Evolutionary conservation across 2,113 vertebrate species (phyloP), one percentile per base, ranked within the genome.

Genomic region (Pachyramphus minor): DNA sequence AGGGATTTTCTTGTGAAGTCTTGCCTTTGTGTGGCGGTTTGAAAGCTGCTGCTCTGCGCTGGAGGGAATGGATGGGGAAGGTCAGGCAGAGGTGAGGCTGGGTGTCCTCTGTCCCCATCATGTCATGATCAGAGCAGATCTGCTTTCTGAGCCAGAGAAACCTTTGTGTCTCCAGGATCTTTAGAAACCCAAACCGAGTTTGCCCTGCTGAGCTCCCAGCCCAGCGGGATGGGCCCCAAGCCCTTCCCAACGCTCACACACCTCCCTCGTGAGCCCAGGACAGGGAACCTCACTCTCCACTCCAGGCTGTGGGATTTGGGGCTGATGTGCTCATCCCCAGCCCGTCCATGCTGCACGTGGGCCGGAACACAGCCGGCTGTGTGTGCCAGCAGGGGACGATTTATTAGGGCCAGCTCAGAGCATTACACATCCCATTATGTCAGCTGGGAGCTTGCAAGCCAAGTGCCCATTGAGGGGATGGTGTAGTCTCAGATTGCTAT

Each of bases 391-490:
- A 0, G 44, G 84, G 42, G 25, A 63, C 9, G 5, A 63, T 84
- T 81, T 93, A 63, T 73, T 50, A 62, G 59, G 74, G 49, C 81
- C 71, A 71, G 71, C 37, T 58, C 19, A 89, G 77, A 89, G 84
- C 71, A 74, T 87, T 71, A 64, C 60, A 66, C 81, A 75, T 81
- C 87, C 90, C 93, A 49, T 86, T 73, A 64, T 58, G 41, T 49
- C 77, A 66, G 72, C 95, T 69, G 74, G 17, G 79, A 85, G 49
- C 45, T 18, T 25, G n/a, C 58, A 42, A 80, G 86, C 89, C 89
- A 64, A 90, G 75, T 39, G 77, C 67, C 84, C 75, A 8, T 75
- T 88, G 85, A 68, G 67, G 59, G 42, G 24, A 31, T 21, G 31
- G 37, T 14, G 67, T 28, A 47, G 67, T 31, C 80, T 83, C 56